A percentile compares a stretch with the other conserved stretches of the same genome.
These are phyloP conservation scores for Luffia ferchaultella DNA, from an alignment of 2,888 invertebrate genomes.

Conservation along the genomic window DNA sequence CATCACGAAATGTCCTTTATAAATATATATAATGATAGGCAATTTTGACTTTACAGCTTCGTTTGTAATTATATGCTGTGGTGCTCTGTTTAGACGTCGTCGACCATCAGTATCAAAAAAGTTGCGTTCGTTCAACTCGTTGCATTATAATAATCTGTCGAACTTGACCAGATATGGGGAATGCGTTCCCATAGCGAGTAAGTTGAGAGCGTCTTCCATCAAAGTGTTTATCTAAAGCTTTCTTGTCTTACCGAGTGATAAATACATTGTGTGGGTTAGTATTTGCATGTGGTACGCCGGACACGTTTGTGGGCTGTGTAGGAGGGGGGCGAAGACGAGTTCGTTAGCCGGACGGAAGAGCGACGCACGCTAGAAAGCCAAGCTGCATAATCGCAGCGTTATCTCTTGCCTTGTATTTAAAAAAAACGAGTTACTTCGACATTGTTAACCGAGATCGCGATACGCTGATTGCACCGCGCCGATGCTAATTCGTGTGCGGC, in stretches of 20 bases:
- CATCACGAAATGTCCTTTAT: no score
- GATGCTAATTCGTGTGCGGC: conserved; percentile 37
- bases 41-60: no score
- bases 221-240: conserved; percentile 31
- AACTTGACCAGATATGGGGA: conserved; percentile 34
- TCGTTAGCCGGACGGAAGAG: conserved; percentile 18
- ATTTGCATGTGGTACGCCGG: conserved; percentile 10
- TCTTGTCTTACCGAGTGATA: conserved; percentile 7
- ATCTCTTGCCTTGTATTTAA: conserved; percentile 26
- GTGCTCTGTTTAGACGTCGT: no score
- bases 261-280: conserved; percentile 1
- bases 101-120: no score
- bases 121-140: no score
- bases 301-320: no score
- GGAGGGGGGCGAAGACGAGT: conserved; percentile 6
- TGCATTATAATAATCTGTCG: no score
- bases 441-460: conserved; percentile 44
- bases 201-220: conserved; percentile 39
- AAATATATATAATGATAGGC: no score
- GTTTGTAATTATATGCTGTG: no score
- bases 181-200: conserved; percentile 18
- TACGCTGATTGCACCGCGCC: conserved; percentile 34
- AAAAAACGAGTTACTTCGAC: conserved; percentile 32
- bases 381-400: conserved; percentile 33
- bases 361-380: conserved; percentile 31